These are phyloP conservation scores for Potamilus streckersoni DNA, from an alignment of 1,140 invertebrate species.

Conservation along the genomic window DNA sequence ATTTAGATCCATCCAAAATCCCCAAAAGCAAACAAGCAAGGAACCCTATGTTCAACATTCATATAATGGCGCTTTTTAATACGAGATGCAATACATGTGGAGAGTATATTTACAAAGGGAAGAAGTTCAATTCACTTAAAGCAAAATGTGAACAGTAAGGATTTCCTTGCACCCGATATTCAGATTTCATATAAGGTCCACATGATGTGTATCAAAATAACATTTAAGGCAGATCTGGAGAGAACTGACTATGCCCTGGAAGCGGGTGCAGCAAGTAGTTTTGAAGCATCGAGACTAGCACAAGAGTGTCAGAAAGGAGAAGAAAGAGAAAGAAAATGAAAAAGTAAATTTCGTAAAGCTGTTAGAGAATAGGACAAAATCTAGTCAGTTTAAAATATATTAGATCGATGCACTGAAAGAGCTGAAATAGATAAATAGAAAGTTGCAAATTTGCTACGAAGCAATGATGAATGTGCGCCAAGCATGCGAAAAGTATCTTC, in stretches of 20 bases:
- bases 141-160: constrained; percentile 98
- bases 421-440: constrained; percentile 94
- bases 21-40: constrained; percentile 95
- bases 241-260: constrained; percentile 99
- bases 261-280: constrained; percentile 97
- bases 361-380: constrained; percentile 94
- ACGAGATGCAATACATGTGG: constrained; percentile 99
- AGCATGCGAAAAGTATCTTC: constrained; percentile 57
- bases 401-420: constrained; percentile 96
- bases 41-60: constrained; percentile 97
- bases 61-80: constrained; percentile 99
- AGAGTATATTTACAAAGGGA: constrained; percentile 99
- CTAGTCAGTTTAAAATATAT: constrained; percentile 97
- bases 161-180: constrained; percentile 99
- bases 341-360: constrained; percentile 97
- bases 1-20: constrained; percentile 99
- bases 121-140: constrained; percentile 99
- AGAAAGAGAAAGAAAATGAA: constrained; percentile 94
- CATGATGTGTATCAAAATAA: constrained; percentile 97
- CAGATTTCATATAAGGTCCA: constrained; percentile 92
- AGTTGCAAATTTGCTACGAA: constrained; percentile 89
- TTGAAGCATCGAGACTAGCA: constrained; percentile 97
- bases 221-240: constrained; percentile 95
- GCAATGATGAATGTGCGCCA: constrained; percentile 75
- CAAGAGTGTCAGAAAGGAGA: constrained; percentile 94